A percentile compares a stretch with the other conserved stretches of the same genome.
These are phyloP conservation scores for Chloroceryle aenea DNA, from an alignment of 2,113 vertebrate genomes.

Conservation along the genomic window DNA sequence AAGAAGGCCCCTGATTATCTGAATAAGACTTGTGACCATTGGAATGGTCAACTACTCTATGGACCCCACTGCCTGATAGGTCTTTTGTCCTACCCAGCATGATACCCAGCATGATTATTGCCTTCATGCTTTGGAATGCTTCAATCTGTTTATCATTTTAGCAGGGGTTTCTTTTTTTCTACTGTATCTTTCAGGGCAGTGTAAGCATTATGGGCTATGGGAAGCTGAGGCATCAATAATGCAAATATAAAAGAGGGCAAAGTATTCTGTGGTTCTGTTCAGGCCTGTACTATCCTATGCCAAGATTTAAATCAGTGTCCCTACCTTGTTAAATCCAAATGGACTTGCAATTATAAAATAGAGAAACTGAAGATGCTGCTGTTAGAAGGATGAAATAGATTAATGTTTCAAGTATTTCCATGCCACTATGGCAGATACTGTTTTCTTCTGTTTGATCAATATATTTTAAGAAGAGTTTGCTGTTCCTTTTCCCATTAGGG, in stretches of 20 bases:
- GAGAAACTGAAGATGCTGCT: neutral
- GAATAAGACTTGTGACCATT: neutral
- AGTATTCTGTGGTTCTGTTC: neutral
- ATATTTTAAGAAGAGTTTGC: neutral
- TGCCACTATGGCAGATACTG: neutral
- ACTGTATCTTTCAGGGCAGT: neutral
- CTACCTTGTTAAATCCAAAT: neutral
- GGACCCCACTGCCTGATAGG: neutral
- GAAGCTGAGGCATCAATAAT: neutral
- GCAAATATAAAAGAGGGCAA: neutral
- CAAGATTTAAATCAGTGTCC: neutral
- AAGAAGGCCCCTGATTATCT: neutral
- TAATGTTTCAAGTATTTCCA: neutral
- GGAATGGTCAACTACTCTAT: neutral
- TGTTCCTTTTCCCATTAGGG: neutral
- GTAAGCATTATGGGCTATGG: neutral
- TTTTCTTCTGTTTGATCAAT: slow-evolving; percentile 4
- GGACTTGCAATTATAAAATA: neutral
- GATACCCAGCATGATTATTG: neutral
- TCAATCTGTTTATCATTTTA: neutral
- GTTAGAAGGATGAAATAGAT: neutral
- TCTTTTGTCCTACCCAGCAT: neutral
- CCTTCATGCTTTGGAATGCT: neutral
- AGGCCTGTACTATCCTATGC: neutral
- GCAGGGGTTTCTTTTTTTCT: neutral